These are phyloP conservation scores for Lamellibrachia satsuma DNA, from an alignment of 2,888 invertebrate genomes.

Conservation along the genomic window DNA sequence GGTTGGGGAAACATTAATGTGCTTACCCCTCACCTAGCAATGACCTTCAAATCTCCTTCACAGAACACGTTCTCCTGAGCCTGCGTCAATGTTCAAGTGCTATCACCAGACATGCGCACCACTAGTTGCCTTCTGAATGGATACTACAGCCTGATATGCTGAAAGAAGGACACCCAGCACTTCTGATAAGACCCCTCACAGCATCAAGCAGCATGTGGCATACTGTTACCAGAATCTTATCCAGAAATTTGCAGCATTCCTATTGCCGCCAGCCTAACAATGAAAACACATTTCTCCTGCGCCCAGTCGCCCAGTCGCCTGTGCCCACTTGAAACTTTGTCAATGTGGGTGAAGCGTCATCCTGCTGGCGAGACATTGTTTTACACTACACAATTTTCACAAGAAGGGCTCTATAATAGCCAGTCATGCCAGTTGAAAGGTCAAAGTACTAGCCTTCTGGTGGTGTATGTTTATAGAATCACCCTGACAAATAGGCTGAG, in stretches of 20 bases:
- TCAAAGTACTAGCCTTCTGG: slow-evolving; percentile 12
- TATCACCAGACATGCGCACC: neutral
- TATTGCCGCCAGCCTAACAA: neutral
- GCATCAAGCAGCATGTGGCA: neutral
- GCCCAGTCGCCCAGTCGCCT: neutral
- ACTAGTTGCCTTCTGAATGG: neutral
- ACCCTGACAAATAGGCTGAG: neutral
- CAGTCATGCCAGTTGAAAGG: neutral
- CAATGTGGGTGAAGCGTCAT: neutral
- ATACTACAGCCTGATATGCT: neutral
- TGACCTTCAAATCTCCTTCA: slow-evolving; percentile 12
- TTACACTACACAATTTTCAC: neutral
- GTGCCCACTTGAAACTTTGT: slow-evolving; percentile 10
- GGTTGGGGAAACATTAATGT: neutral
- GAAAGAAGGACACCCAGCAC: neutral
- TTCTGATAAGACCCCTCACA: slow-evolving; percentile 13
- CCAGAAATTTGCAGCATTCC: slow-evolving; percentile 17
- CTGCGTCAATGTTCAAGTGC: neutral
- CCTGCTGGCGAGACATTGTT: neutral
- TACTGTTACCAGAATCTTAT: neutral
- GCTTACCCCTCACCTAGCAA: neutral
- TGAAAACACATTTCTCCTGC: neutral
- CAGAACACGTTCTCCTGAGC: neutral
- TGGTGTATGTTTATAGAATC: neutral
- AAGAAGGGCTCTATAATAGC: neutral